Percentiles rank a stretch among this genome's conserved stretches.
phyloP scores from a whole-genome alignment of 2,113 vertebrate species.

The Leucoraja erinaceus region DNA sequence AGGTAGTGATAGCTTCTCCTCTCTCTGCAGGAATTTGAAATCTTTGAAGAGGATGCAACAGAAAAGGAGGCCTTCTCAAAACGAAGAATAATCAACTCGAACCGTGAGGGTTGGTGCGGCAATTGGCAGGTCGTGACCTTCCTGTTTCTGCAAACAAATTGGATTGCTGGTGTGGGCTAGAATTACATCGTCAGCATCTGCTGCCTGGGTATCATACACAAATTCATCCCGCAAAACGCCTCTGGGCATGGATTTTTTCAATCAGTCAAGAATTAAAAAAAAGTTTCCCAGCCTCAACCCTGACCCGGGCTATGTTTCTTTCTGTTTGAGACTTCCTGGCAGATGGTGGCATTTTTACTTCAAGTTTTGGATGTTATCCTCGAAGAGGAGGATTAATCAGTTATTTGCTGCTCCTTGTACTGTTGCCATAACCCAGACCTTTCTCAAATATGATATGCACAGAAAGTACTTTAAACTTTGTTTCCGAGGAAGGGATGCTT shows the following conservation, averaged over 20 bases:
- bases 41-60: neutral
- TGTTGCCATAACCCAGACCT: slow-evolving; percentile 46
- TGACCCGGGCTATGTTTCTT: slow-evolving; percentile 35
- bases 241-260: slow-evolving; percentile 38
- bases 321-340: slow-evolving; percentile 29
- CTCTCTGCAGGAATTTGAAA: neutral
- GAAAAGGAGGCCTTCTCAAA: slow-evolving; percentile 37
- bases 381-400: slow-evolving; percentile 51
- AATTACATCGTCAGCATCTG: slow-evolving; percentile 79
- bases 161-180: slow-evolving; percentile 60
- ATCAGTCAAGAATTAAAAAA: slow-evolving; percentile 33
- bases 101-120: slow-evolving; percentile 15
- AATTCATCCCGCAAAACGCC: slow-evolving; percentile 49
- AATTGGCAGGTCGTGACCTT: slow-evolving; percentile 51
- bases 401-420: slow-evolving; percentile 48
- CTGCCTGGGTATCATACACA: slow-evolving; percentile 63
- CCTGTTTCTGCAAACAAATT: slow-evolving; percentile 61
- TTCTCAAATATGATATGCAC: slow-evolving; percentile 44
- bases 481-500: slow-evolving; percentile 43
- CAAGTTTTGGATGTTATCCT: slow-evolving; percentile 2
- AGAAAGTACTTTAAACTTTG: slow-evolving; percentile 43
- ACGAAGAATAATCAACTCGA: slow-evolving; percentile 35
- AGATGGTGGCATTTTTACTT: slow-evolving; percentile 37
- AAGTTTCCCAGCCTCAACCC: slow-evolving; percentile 36
- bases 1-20: neutral